Conservation (phyloP, 2,888 invertebrate genomes). For the Chirona hameri region DNA sequence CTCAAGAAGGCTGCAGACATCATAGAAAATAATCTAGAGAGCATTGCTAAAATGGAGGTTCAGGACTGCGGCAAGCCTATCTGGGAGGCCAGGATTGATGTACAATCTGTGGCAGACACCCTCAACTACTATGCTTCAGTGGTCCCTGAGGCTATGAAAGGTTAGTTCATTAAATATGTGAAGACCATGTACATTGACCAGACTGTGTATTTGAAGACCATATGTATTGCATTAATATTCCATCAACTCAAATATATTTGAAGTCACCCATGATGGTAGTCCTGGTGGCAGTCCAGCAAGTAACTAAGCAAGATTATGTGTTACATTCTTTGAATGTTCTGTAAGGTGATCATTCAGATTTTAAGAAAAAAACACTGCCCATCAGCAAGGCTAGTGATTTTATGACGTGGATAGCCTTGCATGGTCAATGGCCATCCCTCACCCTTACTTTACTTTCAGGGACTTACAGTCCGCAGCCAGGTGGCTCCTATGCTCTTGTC, state of each 20-base stretch:
- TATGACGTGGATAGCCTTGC: slow-evolving; percentile 34
- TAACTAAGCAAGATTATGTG: too few species aligned
- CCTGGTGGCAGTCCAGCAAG: too few species aligned
- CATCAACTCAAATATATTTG: too few species aligned
- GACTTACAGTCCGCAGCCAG: slow-evolving; percentile 49
- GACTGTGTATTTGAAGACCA: too few species aligned
- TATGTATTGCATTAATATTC: too few species aligned
- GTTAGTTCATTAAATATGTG: neutral
- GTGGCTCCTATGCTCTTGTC: slow-evolving; percentile 52
- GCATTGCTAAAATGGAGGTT: slow-evolving; percentile 48
- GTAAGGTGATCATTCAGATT: too few species aligned
- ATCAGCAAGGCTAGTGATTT: neutral
- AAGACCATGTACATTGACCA: neutral
- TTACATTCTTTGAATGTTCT: too few species aligned
- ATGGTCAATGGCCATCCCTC: neutral
- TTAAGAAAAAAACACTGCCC: too few species aligned
- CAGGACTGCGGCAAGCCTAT: slow-evolving; percentile 56
- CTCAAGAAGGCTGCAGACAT: slow-evolving; percentile 47
- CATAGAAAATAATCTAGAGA: slow-evolving; percentile 48
- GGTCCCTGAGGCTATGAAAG: slow-evolving; percentile 43
- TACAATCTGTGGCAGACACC: slow-evolving; percentile 54
- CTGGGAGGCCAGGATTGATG: slow-evolving; percentile 54
- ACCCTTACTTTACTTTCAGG: slow-evolving; percentile 44
- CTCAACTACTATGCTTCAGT: slow-evolving; percentile 54
- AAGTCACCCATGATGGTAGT: neutral